These are phyloP conservation scores for Melitaea athalia DNA, from an alignment of 2,888 invertebrate genomes.

Conservation along the genomic window DNA sequence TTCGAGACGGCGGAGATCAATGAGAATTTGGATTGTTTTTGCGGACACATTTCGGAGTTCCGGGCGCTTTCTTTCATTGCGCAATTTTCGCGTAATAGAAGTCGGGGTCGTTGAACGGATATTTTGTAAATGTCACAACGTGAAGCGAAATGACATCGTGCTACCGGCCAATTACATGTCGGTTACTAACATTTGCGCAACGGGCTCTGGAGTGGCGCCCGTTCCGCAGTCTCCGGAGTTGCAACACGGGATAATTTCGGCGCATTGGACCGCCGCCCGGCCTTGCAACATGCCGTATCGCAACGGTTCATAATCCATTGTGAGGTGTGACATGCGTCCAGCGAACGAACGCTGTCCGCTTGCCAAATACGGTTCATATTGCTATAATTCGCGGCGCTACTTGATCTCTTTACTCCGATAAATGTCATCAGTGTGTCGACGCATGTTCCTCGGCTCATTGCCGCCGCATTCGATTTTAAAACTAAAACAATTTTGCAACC, in stretches of 20 bases:
- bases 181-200: constrained; percentile 68
- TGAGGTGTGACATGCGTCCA: constrained; percentile 71
- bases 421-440: constrained; percentile 44
- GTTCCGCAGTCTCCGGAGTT: constrained; percentile 74
- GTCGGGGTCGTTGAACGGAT: constrained; percentile 69
- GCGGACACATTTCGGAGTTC: constrained; percentile 63
- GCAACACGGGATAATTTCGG: constrained; percentile 81
- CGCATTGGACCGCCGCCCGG: constrained; percentile 79
- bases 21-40: constrained; percentile 75
- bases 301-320: constrained; percentile 77
- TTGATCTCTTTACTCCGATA: constrained; percentile 66
- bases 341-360: constrained; percentile 61
- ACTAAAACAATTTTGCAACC: constrained; percentile 81
- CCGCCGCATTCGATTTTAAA: constrained; percentile 72
- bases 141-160: constrained; percentile 49
- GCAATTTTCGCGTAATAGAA: constrained; percentile 73
- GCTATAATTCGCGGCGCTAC: constrained; percentile 49
- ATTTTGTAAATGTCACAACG: constrained; percentile 58
- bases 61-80: constrained; percentile 80
- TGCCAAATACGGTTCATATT: constrained; percentile 69
- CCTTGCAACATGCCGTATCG: constrained; percentile 81
- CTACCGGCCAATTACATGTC: constrained; percentile 64
- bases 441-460: constrained; percentile 45
- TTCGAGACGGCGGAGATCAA: constrained; percentile 71
- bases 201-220: constrained; percentile 75